Percentiles rank a stretch among this genome's conserved stretches.
Conservation (phyloP, 2,797 vertebrate species). For the Phataginus tricuspis region DNA sequence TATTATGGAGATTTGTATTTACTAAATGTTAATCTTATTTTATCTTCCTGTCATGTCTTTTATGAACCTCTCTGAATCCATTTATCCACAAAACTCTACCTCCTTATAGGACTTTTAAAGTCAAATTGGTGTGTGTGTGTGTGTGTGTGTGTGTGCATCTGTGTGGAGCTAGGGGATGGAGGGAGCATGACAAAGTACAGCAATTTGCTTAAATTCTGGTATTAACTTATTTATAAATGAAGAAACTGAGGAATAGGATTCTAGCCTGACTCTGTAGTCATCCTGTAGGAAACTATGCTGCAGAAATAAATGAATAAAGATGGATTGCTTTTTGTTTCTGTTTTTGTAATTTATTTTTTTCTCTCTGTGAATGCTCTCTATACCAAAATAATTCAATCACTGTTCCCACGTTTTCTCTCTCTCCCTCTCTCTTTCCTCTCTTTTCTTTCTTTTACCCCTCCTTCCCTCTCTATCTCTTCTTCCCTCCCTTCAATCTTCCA, state of each 20-base stretch:
- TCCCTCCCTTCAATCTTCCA: not conserved
- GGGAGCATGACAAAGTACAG: not conserved
- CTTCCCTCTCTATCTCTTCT: too few relatives aligned
- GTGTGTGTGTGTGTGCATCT: not conserved
- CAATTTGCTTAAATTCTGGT: not conserved
- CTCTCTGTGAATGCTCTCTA: not conserved
- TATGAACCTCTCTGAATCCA: not conserved
- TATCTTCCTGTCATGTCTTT: not conserved
- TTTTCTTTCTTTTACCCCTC: not conserved
- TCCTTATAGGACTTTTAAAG: not conserved
- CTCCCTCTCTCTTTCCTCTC: not conserved
- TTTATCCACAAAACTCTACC: not conserved
- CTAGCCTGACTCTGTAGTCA: not conserved
- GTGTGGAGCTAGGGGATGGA: not conserved
- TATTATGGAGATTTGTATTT: not conserved
- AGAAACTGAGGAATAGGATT: not conserved
- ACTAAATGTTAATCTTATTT: not conserved
- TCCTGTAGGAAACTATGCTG: not conserved
- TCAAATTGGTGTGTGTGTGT: not conserved
- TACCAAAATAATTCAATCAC: not conserved
- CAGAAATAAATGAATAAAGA: not conserved
- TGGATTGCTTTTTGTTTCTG: fast-evolving
- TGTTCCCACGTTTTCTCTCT: not conserved
- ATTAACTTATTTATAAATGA: not conserved
- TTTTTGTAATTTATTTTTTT: not conserved